phyloP scores from a whole-genome alignment of 2,888 invertebrate species.

The Lissonota sp. region DNA sequence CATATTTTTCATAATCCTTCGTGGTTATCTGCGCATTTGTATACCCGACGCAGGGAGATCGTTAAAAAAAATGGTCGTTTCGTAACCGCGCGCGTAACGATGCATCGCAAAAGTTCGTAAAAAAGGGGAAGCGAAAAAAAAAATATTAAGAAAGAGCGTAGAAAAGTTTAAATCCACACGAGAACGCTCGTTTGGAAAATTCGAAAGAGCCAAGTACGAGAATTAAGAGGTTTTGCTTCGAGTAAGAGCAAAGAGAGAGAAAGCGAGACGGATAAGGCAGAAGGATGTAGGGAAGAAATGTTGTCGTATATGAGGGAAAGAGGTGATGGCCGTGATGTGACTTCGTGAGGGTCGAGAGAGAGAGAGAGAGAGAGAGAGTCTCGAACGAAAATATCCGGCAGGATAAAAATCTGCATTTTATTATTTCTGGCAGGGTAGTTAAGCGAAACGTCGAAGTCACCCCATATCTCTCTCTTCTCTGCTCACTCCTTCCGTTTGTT shows the following conservation, averaged over 20 bases:
- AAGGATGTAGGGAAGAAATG: slow-evolving; percentile 44
- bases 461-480: slow-evolving; percentile 52
- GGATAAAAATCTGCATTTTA: slow-evolving; percentile 79
- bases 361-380: not conserved
- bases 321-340: slow-evolving; percentile 61
- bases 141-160: slow-evolving; percentile 10
- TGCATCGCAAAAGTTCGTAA: slow-evolving; percentile 50
- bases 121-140: not conserved
- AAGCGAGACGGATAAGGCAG: slow-evolving; percentile 7
- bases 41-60: slow-evolving; percentile 36
- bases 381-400: slow-evolving; percentile 60
- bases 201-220: slow-evolving; percentile 61
- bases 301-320: slow-evolving; percentile 51
- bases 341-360: slow-evolving; percentile 2
- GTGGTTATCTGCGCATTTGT: slow-evolving; percentile 21
- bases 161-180: slow-evolving; percentile 56
- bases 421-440: slow-evolving; percentile 79
- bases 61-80: slow-evolving; percentile 63
- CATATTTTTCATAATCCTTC: slow-evolving; percentile 42
- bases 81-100: slow-evolving; percentile 52
- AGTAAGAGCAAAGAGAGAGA: slow-evolving; percentile 13
- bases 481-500: slow-evolving; percentile 34
- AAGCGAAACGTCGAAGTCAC: slow-evolving; percentile 70
- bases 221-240: slow-evolving; percentile 37
- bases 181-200: slow-evolving; percentile 62